phyloP scores from a whole-genome alignment of 2,888 invertebrate species.

The Nephrotoma guestfalica region DNA sequence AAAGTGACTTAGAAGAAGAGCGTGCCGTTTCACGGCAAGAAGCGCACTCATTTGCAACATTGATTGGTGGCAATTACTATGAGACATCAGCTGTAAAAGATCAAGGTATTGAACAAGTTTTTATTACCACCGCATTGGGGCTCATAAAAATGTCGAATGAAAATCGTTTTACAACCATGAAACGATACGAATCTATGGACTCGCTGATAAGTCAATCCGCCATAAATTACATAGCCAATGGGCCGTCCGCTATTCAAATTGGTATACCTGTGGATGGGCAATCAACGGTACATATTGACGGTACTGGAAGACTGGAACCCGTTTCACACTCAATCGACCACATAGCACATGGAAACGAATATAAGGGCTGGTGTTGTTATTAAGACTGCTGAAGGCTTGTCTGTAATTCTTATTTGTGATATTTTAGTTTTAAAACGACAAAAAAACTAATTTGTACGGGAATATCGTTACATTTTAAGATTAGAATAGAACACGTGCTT shows the following conservation, averaged over 20 bases:
- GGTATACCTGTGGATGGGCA: slow-evolving; percentile 34
- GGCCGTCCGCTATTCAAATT: slow-evolving; percentile 16
- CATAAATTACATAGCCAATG: not conserved
- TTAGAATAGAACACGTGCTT: not conserved
- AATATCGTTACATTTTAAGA: not conserved
- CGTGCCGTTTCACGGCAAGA: slow-evolving; percentile 52
- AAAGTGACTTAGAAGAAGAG: slow-evolving; percentile 53
- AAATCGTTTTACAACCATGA: slow-evolving; percentile 37
- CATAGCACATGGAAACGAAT: slow-evolving; percentile 52
- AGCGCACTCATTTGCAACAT: slow-evolving; percentile 58
- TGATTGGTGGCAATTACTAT: slow-evolving; percentile 70
- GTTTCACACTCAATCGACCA: slow-evolving; percentile 47
- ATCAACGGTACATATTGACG: slow-evolving; percentile 41
- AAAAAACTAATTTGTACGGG: not conserved
- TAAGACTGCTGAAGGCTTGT: slow-evolving; percentile 8
- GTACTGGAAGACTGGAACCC: slow-evolving; percentile 45
- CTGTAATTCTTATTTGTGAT: not conserved
- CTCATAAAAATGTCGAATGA: slow-evolving; percentile 41
- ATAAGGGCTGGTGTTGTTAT: slow-evolving; percentile 47
- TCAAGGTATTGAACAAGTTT: slow-evolving; percentile 62
- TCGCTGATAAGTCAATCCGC: slow-evolving; percentile 19
- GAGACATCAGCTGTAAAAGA: slow-evolving; percentile 72
- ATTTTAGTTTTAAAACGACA: not conserved
- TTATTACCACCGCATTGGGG: slow-evolving; percentile 47
- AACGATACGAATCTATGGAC: slow-evolving; percentile 45